Evolutionary conservation across 1,140 invertebrate species (phyloP).

Genomic region (Babylonia areolata): DNA sequence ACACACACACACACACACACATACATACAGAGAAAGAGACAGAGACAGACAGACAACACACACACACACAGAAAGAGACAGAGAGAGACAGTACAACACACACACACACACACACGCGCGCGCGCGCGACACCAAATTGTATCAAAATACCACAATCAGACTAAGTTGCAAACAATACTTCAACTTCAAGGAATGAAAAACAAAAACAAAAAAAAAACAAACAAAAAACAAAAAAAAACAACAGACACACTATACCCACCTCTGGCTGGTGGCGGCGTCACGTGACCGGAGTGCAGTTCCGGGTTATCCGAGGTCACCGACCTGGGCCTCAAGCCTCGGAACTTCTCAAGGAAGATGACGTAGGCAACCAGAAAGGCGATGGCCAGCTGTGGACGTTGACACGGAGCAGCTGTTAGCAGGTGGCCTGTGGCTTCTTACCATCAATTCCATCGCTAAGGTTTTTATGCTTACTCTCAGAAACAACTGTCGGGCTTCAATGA

Average conservation of each 20-base stretch:
- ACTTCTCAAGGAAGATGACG: slow-evolving; percentile 47
- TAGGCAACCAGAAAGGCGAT: slow-evolving; percentile 43
- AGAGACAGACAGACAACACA: not conserved
- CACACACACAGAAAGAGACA: no score
- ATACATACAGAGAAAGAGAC: not conserved
- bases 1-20: not conserved
- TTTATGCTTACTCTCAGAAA: no score
- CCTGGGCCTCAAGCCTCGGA: slow-evolving; percentile 35
- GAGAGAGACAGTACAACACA: no score
- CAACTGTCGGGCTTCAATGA: no score
- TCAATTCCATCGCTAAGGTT: no score
- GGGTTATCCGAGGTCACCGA: slow-evolving; percentile 9
- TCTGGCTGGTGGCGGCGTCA: not conserved
- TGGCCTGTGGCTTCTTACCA: no score
- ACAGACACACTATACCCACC: slow-evolving; percentile 2
- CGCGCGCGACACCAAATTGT: no score
- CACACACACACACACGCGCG: no score
- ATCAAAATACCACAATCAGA: no score
- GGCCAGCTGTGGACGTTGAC: slow-evolving; percentile 21
- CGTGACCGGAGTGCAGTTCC: slow-evolving; percentile 21
- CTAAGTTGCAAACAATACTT: no score
- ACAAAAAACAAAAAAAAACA: not conserved
- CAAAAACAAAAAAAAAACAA: not conserved
- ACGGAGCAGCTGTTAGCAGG: no score
- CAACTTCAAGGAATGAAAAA: no score